Evolutionary conservation across 2,113 vertebrate species (phyloP).

Genomic region (Cavia porcellus): DNA sequence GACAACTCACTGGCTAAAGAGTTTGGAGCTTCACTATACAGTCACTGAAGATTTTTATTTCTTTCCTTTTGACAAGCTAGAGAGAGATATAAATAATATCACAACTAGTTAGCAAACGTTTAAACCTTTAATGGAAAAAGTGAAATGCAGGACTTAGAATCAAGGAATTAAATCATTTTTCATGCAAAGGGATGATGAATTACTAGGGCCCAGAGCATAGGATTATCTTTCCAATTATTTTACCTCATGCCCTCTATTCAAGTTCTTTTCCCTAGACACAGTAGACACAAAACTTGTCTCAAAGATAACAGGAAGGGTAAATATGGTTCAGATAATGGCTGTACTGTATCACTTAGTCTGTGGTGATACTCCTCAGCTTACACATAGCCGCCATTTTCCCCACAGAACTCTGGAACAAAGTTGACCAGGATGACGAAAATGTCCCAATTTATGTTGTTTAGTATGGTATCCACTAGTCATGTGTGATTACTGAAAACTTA

Average conservation of each 20-base stretch:
- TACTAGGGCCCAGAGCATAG: background rate
- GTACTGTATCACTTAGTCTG: background rate
- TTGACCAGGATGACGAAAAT: background rate
- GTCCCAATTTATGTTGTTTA: background rate
- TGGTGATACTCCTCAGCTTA: no score
- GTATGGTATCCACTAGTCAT: background rate
- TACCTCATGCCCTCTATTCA: background rate
- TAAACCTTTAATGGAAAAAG: background rate
- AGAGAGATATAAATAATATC: background rate
- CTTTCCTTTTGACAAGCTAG: background rate
- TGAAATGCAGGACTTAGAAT: background rate
- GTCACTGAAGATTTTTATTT: background rate
- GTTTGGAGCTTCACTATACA: background rate
- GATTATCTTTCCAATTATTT: background rate
- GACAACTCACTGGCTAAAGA: background rate
- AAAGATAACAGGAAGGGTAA: background rate
- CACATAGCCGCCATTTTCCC: accelerated
- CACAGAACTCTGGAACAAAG: background rate
- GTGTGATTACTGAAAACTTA: background rate
- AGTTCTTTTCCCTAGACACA: background rate
- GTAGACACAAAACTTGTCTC: background rate
- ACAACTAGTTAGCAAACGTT: background rate
- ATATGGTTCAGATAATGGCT: background rate
- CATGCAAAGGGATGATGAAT: background rate
- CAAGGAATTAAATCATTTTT: background rate